phyloP scores from a whole-genome alignment of 2,797 vertebrate genomes.

The Hoplostethus atlanticus region DNA sequence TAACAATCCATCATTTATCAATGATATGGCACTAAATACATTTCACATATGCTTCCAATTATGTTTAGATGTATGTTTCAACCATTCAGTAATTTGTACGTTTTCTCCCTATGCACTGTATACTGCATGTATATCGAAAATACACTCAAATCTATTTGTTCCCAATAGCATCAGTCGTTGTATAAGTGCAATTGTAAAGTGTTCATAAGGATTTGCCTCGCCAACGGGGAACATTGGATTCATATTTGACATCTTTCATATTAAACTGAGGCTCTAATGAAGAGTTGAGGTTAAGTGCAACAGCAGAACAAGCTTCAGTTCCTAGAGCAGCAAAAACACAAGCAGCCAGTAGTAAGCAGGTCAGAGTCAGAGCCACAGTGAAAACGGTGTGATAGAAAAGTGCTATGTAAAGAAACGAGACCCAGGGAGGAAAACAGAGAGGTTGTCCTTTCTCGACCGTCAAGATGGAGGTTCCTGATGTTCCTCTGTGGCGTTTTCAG shows the following conservation, averaged over 20 bases:
- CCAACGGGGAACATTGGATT: background rate
- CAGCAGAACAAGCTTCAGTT: slow-evolving; percentile 9
- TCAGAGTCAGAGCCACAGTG: slow-evolving; percentile 16
- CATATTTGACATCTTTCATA: background rate
- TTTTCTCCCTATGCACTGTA: too few species aligned
- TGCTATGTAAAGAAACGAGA: slow-evolving; percentile 20
- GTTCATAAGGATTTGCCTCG: background rate
- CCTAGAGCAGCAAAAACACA: slow-evolving; percentile 17
- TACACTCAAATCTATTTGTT: too few species aligned
- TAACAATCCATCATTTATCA: too few species aligned
- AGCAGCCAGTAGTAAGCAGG: slow-evolving; percentile 22
- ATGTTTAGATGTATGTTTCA: too few species aligned
- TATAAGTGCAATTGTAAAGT: background rate
- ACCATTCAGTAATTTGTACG: too few species aligned
- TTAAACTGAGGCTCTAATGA: slow-evolving; percentile 1
- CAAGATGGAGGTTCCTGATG: background rate
- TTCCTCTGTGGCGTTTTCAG: slow-evolving; percentile 14
- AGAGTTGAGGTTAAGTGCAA: slow-evolving; percentile 4
- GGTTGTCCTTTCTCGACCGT: background rate
- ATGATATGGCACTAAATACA: too few species aligned
- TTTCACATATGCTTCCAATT: too few species aligned
- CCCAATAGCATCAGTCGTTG: too few species aligned
- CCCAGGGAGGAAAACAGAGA: background rate
- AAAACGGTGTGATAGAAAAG: slow-evolving; percentile 8
- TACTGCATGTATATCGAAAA: too few species aligned